phyloP scores from a whole-genome alignment of 2,797 vertebrate species.

The Siniperca scherzeri region DNA sequence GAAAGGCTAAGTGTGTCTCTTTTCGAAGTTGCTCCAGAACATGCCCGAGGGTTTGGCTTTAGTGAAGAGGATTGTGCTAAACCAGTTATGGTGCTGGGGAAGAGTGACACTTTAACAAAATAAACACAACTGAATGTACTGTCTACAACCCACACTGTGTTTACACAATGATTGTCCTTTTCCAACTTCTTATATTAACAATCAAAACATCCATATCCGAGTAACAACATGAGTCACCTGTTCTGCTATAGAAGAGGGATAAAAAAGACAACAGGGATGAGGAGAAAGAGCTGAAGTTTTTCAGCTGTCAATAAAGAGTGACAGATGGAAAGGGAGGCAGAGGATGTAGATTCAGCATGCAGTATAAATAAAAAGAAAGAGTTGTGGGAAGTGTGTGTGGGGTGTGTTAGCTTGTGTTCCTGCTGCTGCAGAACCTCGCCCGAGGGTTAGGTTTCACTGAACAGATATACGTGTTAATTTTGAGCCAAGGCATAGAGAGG shows the following conservation, averaged over 20 bases:
- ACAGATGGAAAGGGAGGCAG: conserved; percentile 62
- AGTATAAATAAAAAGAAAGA: conserved; percentile 58
- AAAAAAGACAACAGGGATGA: conserved; percentile 44
- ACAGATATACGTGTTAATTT: conserved; percentile 43
- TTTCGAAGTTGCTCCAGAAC: conserved; percentile 58
- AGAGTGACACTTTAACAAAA: conserved; percentile 58
- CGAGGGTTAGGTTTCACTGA: conserved; percentile 41
- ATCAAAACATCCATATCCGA: conserved; percentile 47
- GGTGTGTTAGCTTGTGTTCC: conserved; percentile 18
- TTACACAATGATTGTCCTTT: conserved; percentile 55
- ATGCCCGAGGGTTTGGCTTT: conserved; percentile 69
- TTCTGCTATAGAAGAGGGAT: conserved; percentile 34
- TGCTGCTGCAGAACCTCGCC: conserved; percentile 28
- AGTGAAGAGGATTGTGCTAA: conserved; percentile 59
- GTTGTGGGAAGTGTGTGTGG: conserved; percentile 21
- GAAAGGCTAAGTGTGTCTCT: conserved; percentile 43
- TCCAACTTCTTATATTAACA: conserved; percentile 43
- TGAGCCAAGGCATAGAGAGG: conserved; percentile 40
- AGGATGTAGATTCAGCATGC: conserved; percentile 62
- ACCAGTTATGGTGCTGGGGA: conserved; percentile 46
- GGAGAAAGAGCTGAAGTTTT: conserved; percentile 7
- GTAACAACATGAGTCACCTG: conserved; percentile 54
- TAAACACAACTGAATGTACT: conserved; percentile 43
- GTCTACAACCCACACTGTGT: conserved; percentile 43
- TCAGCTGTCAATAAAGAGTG: conserved; percentile 55